Base-by-base conservation (phyloP, 2,888 invertebrate genomes). In the Synanthedon andrenaeformis region DNA sequence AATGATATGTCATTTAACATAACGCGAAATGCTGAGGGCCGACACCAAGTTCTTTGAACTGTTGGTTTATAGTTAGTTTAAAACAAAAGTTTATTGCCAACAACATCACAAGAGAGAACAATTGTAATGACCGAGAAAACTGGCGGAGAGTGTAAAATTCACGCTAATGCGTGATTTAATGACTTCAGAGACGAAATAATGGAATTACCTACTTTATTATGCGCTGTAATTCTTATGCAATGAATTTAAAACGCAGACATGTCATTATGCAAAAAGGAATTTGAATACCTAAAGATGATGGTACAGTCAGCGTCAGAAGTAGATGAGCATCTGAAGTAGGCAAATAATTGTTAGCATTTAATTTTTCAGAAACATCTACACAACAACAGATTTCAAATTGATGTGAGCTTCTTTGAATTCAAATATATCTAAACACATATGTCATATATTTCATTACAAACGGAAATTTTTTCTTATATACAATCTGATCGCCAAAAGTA, bases 71-170 rank as follows among this genome's bases (percentile, higher is more conserved):
- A 70, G 76, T 65, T 53, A 58, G 56, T 57, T 57, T 53, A 65
- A 14, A 63, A 64, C 63, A 64, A 65, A 64, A 72, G 63, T 78
- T 78, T 76, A 78, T 69, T 59, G 62, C 70, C 55, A 53, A 60
- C 64, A 58, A 76, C 73, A 71, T 72, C 74, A 74, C 67, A 76
- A 58, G 67, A 58, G 67, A 63, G 67, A 69, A 66, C 67, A 69
- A 72, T 70, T 61, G 67, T 72, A 66, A 74, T 67, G 64, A 61
- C 59, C 64, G 65, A 74, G 76, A 75, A 76, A 78, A 74, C 62
- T 63, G 57, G 57, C 51, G 56, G 52, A 56, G 58, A 62, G 69
- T 70, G 71, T 76, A 69, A 73, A 76, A 74, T 70, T 55, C 52
- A 54, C 60, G 56, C 58, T 64, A 55, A 57, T 63, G 61, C 56